Base-by-base conservation (phyloP, 2,797 vertebrate species). In the Lerista edwardsae region DNA sequence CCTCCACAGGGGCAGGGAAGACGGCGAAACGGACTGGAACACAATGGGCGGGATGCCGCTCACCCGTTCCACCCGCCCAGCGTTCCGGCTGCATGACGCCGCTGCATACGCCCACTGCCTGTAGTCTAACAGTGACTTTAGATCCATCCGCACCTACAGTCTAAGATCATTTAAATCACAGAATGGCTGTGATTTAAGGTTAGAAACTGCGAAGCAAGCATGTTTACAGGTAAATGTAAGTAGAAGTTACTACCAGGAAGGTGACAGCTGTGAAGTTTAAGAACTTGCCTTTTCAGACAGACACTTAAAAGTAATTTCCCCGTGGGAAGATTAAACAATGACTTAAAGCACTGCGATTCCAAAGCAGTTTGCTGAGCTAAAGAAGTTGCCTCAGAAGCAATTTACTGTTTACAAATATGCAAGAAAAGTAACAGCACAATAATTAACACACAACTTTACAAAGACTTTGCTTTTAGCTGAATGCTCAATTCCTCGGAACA, bases 121-220 rank as follows among this genome's bases (percentile, higher is more conserved):
- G 51, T 55, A 55, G 10, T 17, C 51, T 55, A 55, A 17, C 17
- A 27, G 17, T 19, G n/a, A 41, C 4, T 55, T 59, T 39, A 77
- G 4, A 57, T 51, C 59, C 73, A 67, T 62, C 31, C 25, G 23
- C 51, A 39, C 23, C 1, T 29, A 21, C 72, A 59, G 57, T 72
- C 2, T 71, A n/a, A 47, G 31, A 61, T 11, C 61, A 47, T 79
- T 21, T 73, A 73, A 79, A 57, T 65, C 59, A 79, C n/a, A 73
- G 61, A 73, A 72, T 79, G 44, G 62, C 57, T 86, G 87, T 78
- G 91, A 65, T 74, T 88, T 82, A 86, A 90, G 86, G 82, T 89
- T 61, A 47, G 34, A 90, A 92, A 91, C 74, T 86, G 90, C 82
- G 83, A 80, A 91, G 82, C 84, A 88, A 90, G 82, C 73, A 84